phyloP scores from a whole-genome alignment of 2,113 vertebrate genomes.

The Ellobius talpinus region DNA sequence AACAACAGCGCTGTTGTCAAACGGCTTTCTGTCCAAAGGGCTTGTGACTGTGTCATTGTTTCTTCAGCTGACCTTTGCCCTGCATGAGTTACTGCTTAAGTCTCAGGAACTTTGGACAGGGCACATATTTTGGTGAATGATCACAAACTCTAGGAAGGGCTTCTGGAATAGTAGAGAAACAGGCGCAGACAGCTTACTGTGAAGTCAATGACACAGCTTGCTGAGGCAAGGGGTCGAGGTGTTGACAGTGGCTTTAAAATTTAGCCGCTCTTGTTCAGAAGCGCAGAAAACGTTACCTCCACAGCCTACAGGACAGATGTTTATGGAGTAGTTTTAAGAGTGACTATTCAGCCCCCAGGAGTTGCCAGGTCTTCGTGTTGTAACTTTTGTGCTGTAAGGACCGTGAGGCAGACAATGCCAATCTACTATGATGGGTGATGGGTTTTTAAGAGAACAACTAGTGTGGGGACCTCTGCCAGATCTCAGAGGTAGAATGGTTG shows the following conservation, averaged over 20 bases:
- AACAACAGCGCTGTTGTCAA: conserved; percentile 64
- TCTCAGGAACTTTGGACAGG: neutral
- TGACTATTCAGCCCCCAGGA: neutral
- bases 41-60: conserved; percentile 60
- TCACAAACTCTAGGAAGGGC: neutral
- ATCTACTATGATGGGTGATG: conserved; percentile 2
- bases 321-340: neutral
- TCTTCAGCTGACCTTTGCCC: conserved; percentile 67
- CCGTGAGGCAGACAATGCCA: neutral
- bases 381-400: neutral
- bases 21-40: conserved; percentile 71
- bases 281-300: neutral
- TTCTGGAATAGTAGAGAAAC: neutral
- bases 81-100: conserved; percentile 12
- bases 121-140: neutral
- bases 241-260: neutral
- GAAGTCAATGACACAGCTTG: neutral
- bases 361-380: neutral
- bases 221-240: neutral
- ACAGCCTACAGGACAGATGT: neutral
- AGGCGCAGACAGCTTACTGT: neutral
- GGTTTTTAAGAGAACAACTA: neutral
- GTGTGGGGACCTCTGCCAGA: neutral
- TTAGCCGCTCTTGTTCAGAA: neutral
- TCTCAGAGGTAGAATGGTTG: neutral